Percentiles rank a stretch among this genome's conserved stretches.
These are phyloP conservation scores for Troglohyphantes excavatus DNA, from an alignment of 2,888 invertebrate genomes.

Conservation along the genomic window DNA sequence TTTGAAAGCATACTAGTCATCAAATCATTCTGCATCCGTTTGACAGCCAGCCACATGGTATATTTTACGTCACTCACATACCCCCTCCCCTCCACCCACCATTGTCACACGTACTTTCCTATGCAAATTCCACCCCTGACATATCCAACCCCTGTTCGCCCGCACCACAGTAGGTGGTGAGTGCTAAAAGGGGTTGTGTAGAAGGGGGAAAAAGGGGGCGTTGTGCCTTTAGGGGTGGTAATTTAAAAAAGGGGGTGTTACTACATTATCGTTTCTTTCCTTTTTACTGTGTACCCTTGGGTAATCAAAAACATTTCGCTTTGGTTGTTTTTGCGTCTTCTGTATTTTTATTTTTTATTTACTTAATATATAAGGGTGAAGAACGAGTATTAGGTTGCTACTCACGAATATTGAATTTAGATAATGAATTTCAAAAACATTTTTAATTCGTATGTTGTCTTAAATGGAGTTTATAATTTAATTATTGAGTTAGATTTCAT, in stretches of 20 bases:
- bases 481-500: too few relatives aligned
- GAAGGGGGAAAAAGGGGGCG: neutral
- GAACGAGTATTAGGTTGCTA: too few relatives aligned
- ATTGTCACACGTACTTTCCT: neutral
- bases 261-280: constrained; percentile 11
- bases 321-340: too few relatives aligned
- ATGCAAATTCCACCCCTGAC: neutral
- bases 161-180: neutral
- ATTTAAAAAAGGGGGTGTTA: constrained; percentile 36
- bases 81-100: neutral
- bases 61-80: constrained; percentile 11
- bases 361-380: too few relatives aligned
- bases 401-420: too few relatives aligned
- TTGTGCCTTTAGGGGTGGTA: constrained; percentile 7
- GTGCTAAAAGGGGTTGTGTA: constrained; percentile 36
- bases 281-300: constrained; percentile 4
- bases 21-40: neutral
- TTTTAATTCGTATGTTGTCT: too few relatives aligned
- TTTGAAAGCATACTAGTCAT: neutral
- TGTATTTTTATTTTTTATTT: too few relatives aligned
- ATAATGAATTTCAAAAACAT: too few relatives aligned
- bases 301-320: constrained; percentile 10
- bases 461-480: too few relatives aligned
- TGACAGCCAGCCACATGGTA: constrained; percentile 5
- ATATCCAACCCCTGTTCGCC: neutral